phyloP scores from a whole-genome alignment of 1,140 invertebrate genomes.

The Orchestia grillus region DNA sequence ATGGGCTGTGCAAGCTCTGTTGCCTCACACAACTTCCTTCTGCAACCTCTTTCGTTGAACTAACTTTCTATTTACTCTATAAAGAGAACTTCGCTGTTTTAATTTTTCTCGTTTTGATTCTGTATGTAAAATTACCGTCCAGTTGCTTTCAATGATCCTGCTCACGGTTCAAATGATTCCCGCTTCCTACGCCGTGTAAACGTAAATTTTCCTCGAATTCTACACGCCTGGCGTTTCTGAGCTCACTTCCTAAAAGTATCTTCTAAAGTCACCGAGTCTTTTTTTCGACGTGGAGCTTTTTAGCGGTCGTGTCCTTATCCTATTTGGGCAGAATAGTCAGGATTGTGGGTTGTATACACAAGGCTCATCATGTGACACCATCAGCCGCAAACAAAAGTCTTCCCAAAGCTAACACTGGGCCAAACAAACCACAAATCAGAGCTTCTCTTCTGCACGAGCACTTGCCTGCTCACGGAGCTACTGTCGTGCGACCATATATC shows the following conservation, averaged over 20 bases:
- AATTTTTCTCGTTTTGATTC: neutral
- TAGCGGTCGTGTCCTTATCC: neutral
- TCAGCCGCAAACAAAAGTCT: constrained; percentile 35
- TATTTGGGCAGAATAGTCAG: neutral
- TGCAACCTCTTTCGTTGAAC: neutral
- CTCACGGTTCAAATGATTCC: neutral
- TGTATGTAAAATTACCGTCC: neutral
- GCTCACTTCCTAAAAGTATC: neutral
- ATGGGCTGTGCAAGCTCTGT: neutral
- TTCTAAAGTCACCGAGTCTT: neutral
- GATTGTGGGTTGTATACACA: constrained; percentile 29
- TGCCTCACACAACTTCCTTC: constrained; percentile 21
- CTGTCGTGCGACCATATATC: constrained; percentile 15
- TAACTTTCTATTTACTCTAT: neutral
- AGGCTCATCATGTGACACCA: constrained; percentile 38
- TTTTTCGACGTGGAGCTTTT: neutral
- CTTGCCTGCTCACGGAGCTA: constrained; percentile 4
- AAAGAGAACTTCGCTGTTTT: neutral
- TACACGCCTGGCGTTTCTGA: neutral
- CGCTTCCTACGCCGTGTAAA: neutral
- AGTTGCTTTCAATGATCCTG: neutral
- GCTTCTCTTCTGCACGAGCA: constrained; percentile 24
- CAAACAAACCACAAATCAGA: constrained; percentile 41
- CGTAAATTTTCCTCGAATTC: neutral
- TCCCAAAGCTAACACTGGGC: constrained; percentile 16